phyloP scores from a whole-genome alignment of 2,888 invertebrate species.

The Pasiphila rectangulata region DNA sequence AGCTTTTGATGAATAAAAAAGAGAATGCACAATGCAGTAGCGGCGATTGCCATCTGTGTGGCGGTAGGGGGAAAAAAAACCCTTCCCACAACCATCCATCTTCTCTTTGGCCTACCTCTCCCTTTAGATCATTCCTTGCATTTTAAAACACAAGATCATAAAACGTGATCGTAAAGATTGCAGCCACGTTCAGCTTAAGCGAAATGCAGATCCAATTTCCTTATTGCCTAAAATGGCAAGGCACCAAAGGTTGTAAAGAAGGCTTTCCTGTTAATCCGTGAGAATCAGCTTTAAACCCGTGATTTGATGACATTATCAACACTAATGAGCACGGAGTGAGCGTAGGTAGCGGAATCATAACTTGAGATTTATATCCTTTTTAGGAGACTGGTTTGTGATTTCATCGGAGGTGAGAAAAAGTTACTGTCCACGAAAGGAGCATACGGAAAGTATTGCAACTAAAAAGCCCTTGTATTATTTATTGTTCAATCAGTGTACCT shows the following conservation, averaged over 20 bases:
- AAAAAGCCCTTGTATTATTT: too few relatives aligned
- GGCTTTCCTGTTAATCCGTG: background rate
- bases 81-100: too few relatives aligned
- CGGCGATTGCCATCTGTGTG: too few relatives aligned
- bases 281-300: slow-evolving; percentile 4
- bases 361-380: slow-evolving; percentile 5
- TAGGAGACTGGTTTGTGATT: slow-evolving; percentile 3
- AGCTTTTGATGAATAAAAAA: too few relatives aligned
- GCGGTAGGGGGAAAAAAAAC: too few relatives aligned
- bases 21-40: too few relatives aligned
- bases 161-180: slow-evolving; percentile 7
- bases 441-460: background rate
- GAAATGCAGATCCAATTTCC: slow-evolving; percentile 8
- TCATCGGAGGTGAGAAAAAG: background rate
- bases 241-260: slow-evolving; percentile 8
- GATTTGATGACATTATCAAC: slow-evolving; percentile 16
- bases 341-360: slow-evolving; percentile 9
- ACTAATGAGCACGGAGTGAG: slow-evolving; percentile 7
- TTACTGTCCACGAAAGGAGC: background rate
- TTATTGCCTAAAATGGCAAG: slow-evolving; percentile 16
- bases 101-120: too few relatives aligned
- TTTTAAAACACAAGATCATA: background rate
- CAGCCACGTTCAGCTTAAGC: slow-evolving; percentile 12
- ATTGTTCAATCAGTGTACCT: too few relatives aligned
- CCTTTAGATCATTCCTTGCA: too few relatives aligned